Evolutionary conservation across 2,113 vertebrate genomes (phyloP).

Genomic region (Callionymus lyra): DNA sequence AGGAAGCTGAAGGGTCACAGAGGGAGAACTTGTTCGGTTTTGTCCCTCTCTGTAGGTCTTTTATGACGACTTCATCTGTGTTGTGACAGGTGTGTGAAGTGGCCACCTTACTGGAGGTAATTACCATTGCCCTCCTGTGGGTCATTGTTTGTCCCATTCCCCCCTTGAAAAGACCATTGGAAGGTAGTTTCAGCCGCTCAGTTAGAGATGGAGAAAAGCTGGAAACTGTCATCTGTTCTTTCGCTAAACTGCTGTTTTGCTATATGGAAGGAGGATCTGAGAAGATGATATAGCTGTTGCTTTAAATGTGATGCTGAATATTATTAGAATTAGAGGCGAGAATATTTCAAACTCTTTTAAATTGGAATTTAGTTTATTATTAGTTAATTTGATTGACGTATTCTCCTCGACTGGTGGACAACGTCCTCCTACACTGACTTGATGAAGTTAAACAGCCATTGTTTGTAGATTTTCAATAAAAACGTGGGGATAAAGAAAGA

Average conservation of each 20-base stretch:
- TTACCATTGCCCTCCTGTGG: constrained; percentile 45
- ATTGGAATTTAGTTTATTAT: too few relatives aligned
- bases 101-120: constrained; percentile 44
- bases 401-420: too few relatives aligned
- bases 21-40: constrained; percentile 31
- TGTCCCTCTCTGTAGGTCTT: constrained; percentile 32
- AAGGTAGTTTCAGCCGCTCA: constrained; percentile 6
- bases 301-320: too few relatives aligned
- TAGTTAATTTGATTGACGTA: too few relatives aligned
- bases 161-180: constrained; percentile 27
- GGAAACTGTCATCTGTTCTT: background rate
- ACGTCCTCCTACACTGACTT: too few relatives aligned
- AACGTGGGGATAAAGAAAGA: too few relatives aligned
- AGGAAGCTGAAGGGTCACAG: constrained; percentile 46
- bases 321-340: too few relatives aligned
- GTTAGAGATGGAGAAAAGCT: background rate
- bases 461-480: too few relatives aligned
- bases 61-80: constrained; percentile 47
- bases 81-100: constrained; percentile 62
- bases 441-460: too few relatives aligned
- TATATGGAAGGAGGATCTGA: too few relatives aligned
- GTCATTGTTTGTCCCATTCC: constrained; percentile 47
- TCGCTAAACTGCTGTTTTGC: background rate
- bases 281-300: too few relatives aligned
- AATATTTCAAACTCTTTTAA: too few relatives aligned